phyloP scores from a whole-genome alignment of 2,113 vertebrate species.

The Naja naja region DNA sequence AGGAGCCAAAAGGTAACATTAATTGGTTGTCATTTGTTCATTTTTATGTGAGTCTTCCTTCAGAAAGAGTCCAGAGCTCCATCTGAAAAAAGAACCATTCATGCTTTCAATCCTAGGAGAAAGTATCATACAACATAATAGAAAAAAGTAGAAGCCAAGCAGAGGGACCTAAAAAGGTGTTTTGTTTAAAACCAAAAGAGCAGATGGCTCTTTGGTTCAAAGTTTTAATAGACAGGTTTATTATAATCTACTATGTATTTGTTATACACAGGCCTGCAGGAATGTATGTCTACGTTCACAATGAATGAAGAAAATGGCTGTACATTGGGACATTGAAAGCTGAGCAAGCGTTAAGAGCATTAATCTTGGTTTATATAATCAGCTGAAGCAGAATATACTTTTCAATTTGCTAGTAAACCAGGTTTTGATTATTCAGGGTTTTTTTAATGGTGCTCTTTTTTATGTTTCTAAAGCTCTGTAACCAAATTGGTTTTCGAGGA shows the following conservation, averaged over 20 bases:
- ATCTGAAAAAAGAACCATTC: not conserved
- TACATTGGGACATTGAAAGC: not conserved
- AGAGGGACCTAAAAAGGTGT: not conserved
- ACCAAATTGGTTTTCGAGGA: not conserved
- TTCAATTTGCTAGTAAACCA: not conserved
- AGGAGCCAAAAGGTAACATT: not conserved
- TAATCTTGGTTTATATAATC: not conserved
- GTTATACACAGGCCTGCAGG: not conserved
- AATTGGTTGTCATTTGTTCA: not conserved
- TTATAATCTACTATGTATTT: conserved; percentile 28
- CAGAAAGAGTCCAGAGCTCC: not conserved
- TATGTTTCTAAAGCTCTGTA: not conserved
- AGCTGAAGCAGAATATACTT: not conserved
- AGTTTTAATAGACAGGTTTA: not conserved
- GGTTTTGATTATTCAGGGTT: not conserved
- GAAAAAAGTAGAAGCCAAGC: not conserved
- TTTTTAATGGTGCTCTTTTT: not conserved
- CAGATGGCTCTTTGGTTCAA: not conserved
- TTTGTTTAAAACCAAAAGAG: not conserved
- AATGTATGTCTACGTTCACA: not conserved
- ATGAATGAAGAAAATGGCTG: not conserved
- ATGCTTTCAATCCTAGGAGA: not conserved
- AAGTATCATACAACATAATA: not conserved
- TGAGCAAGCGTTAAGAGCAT: not conserved
- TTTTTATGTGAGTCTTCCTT: not conserved